phyloP scores from a whole-genome alignment of 2,888 invertebrate species.

The Drosophila aldrichi region DNA sequence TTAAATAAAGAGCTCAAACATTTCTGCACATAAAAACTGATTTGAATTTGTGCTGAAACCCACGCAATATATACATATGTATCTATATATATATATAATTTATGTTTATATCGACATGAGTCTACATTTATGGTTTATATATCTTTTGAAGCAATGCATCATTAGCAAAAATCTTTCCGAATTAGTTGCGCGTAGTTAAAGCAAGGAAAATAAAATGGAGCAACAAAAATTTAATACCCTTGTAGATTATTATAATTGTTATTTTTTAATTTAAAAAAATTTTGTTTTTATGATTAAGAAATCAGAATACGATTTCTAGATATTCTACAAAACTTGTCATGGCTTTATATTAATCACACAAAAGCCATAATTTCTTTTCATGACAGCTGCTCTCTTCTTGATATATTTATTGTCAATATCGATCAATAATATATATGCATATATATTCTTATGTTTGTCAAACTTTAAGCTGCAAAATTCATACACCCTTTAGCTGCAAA shows the following conservation, averaged over 20 bases:
- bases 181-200: conserved; percentile 66
- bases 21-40: background rate
- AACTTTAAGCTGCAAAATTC: background rate
- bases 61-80: background rate
- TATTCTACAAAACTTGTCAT: background rate
- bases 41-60: background rate
- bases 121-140: conserved; percentile 15
- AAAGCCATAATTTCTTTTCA: no score
- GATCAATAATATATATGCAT: background rate
- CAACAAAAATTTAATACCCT: background rate
- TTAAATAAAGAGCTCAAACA: background rate
- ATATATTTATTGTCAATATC: background rate
- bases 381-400: no score
- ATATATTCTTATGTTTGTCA: background rate
- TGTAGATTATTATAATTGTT: background rate
- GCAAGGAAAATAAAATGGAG: no score
- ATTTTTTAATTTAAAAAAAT: no score
- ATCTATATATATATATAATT: background rate
- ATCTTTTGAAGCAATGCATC: conserved; percentile 46
- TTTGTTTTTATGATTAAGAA: background rate
- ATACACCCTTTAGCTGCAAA: background rate
- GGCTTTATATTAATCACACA: background rate
- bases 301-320: background rate
- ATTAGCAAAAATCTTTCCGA: conserved; percentile 44
- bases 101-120: conserved; percentile 12